Conservation (phyloP, 1,140 invertebrate genomes). For the Rhagoletis zephyria region DNA sequence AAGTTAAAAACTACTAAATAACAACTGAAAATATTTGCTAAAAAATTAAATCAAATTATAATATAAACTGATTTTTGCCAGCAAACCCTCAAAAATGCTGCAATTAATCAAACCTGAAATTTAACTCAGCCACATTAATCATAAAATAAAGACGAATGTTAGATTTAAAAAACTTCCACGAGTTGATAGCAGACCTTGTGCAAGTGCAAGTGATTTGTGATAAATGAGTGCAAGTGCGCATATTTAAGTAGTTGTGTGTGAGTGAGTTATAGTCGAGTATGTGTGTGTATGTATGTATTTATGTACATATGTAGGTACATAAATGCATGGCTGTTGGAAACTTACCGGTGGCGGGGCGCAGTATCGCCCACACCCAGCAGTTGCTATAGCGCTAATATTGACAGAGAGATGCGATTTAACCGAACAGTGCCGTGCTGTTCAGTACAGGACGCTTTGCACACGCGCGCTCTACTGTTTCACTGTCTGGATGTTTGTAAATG, state of each 20-base stretch:
- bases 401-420: conserved; percentile 64
- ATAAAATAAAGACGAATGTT: too few relatives aligned
- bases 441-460: conserved; percentile 23
- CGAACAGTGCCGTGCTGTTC: conserved; percentile 65
- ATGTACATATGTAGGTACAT: neutral
- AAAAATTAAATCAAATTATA: too few relatives aligned
- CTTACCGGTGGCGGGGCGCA: conserved; percentile 74
- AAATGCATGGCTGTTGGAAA: neutral
- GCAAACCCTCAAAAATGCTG: too few relatives aligned
- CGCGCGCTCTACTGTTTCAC: conserved; percentile 30
- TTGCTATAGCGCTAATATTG: conserved; percentile 74
- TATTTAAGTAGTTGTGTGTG: neutral
- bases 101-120: too few relatives aligned
- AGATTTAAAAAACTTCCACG: too few relatives aligned
- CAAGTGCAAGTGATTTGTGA: conserved; percentile 6
- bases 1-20: too few relatives aligned
- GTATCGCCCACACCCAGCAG: conserved; percentile 74
- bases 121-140: too few relatives aligned
- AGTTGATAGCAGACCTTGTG: neutral
- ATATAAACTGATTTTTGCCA: too few relatives aligned
- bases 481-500: neutral
- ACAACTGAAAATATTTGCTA: too few relatives aligned
- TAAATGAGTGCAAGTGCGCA: conserved; percentile 1
- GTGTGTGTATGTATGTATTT: neutral
- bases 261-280: neutral